Conservation (phyloP, 2,888 invertebrate species). For the Miltochrista miniata region DNA sequence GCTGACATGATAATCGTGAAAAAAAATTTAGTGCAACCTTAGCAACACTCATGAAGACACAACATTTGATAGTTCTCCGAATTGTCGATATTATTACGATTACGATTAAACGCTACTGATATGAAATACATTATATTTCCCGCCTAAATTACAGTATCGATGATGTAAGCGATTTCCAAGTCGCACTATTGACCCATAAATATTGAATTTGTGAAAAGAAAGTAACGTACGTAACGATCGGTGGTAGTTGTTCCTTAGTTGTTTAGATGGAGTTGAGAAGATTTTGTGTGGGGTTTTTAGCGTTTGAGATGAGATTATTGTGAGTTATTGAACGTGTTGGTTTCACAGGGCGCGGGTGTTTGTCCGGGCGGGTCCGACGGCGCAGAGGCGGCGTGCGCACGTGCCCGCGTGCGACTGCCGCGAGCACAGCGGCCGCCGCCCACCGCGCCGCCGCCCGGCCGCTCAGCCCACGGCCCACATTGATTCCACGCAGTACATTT, state of each 20-base stretch:
- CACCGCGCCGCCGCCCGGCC: slow-evolving; percentile 44
- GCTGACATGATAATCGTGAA: too few relatives aligned
- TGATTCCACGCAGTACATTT: slow-evolving; percentile 40
- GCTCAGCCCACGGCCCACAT: slow-evolving; percentile 38
- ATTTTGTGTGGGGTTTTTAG: slow-evolving; percentile 12
- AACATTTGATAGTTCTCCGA: slow-evolving; percentile 26
- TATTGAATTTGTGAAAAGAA: slow-evolving; percentile 46
- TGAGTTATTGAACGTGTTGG: slow-evolving; percentile 64
- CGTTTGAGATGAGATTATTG: slow-evolving; percentile 18
- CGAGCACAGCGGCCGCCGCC: slow-evolving; percentile 54
- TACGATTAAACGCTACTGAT: slow-evolving; percentile 12
- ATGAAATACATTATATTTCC: slow-evolving; percentile 54
- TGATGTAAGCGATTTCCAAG: slow-evolving; percentile 73
- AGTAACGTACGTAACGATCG: slow-evolving; percentile 8
- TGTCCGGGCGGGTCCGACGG: slow-evolving; percentile 41
- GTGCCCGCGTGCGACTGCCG: slow-evolving; percentile 79
- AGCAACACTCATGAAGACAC: slow-evolving; percentile 13
- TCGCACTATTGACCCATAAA: slow-evolving; percentile 73
- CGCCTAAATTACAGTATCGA: slow-evolving; percentile 68
- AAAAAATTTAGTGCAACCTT: too few relatives aligned
- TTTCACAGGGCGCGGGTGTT: slow-evolving; percentile 54
- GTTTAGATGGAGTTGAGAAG: too few relatives aligned
- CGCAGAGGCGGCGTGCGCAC: slow-evolving; percentile 75
- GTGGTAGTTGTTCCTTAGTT: too few relatives aligned
- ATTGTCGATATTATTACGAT: slow-evolving; percentile 9